Conservation (phyloP, 2,888 invertebrate genomes). For the Odontothrips loti region DNA sequence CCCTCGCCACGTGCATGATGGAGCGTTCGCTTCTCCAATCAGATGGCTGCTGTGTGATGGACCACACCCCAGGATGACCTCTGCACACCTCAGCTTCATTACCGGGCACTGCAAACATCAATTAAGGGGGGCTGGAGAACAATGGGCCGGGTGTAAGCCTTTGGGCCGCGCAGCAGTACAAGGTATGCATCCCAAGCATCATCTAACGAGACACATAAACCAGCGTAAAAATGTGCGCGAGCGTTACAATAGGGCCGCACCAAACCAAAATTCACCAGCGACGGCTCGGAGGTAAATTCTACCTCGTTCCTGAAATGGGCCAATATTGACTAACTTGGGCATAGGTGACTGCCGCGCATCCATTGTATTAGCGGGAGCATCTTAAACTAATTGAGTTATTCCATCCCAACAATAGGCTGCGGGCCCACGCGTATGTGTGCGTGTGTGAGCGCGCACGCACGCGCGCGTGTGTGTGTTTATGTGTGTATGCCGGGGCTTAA, state of each 20-base stretch:
- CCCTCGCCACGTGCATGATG: no score
- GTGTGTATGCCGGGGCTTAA: neutral
- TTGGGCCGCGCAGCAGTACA: neutral
- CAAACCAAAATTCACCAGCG: no score
- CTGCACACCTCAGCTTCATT: conserved; percentile 16
- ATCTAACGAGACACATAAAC: no score
- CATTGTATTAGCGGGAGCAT: neutral
- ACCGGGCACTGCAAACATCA: conserved; percentile 11
- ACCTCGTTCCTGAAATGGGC: neutral
- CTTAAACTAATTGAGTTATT: conserved; percentile 6
- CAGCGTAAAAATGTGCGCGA: no score
- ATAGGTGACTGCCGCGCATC: neutral
- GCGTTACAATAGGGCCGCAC: no score
- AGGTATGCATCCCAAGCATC: no score
- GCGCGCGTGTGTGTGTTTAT: no score
- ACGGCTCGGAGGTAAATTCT: neutral
- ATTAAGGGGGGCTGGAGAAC: neutral
- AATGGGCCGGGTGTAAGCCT: neutral
- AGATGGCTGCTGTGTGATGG: neutral
- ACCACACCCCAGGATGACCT: conserved; percentile 1
- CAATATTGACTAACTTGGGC: neutral
- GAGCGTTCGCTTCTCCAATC: no score
- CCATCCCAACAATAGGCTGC: neutral
- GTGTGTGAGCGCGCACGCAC: no score
- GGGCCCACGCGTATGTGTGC: neutral